Evolutionary conservation across 2,888 invertebrate species (phyloP).

Genomic region (Eulithis testata): DNA sequence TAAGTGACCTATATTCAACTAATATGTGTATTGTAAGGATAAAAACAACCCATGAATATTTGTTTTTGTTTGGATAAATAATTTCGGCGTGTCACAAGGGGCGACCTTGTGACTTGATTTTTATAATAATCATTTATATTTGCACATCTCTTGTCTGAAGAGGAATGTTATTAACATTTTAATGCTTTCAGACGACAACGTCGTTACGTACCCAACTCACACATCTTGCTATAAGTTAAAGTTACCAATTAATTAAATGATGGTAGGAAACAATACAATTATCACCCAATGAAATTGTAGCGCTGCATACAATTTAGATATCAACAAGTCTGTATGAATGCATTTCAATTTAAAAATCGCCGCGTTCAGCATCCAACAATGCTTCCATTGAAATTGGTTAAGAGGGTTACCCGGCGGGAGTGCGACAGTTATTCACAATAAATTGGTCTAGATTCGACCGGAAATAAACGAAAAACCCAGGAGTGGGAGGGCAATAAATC

Average conservation of each 20-base stretch:
- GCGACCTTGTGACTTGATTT: slow-evolving; percentile 43
- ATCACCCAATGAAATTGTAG: slow-evolving; percentile 46
- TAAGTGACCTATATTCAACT: slow-evolving; percentile 37
- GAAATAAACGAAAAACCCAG: slow-evolving; percentile 66
- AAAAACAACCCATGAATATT: slow-evolving; percentile 50
- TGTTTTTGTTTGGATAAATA: slow-evolving; percentile 41
- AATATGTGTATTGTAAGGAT: slow-evolving; percentile 42
- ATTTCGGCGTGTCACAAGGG: slow-evolving; percentile 46
- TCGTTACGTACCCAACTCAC: background rate
- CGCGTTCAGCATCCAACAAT: slow-evolving; percentile 52
- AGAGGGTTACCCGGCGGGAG: slow-evolving; percentile 53
- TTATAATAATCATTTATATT: slow-evolving; percentile 35
- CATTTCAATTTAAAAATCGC: slow-evolving; percentile 63
- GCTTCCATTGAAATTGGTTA: slow-evolving; percentile 53
- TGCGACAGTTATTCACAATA: slow-evolving; percentile 57
- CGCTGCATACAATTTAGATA: slow-evolving; percentile 56
- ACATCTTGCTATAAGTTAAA: slow-evolving; percentile 12
- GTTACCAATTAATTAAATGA: slow-evolving; percentile 3
- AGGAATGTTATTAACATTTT: background rate
- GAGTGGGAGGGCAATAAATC: slow-evolving; percentile 64
- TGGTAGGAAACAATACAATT: slow-evolving; percentile 36
- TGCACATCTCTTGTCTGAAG: slow-evolving; percentile 27
- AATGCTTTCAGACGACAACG: background rate
- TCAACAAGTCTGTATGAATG: slow-evolving; percentile 53
- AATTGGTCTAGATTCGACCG: slow-evolving; percentile 66